Evolutionary conservation across 2,888 invertebrate species (phyloP), one percentile per base, ranked within the genome.

Genomic region (Epirrita christyi): DNA sequence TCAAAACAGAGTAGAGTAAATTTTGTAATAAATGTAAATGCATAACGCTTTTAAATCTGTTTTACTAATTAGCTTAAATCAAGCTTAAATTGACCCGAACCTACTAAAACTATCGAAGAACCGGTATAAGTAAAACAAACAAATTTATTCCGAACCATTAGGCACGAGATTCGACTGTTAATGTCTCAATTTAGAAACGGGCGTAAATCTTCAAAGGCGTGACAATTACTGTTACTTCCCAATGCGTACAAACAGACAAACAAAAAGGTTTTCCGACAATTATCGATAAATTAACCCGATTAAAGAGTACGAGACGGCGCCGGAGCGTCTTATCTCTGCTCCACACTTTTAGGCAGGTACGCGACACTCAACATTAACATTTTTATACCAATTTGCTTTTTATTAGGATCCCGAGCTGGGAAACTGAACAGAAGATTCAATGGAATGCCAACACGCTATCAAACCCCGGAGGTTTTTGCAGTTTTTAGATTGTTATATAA

Each of bases 241-340:
- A 85, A 21, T 21, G 86, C 87, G 88, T 54, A 59, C 59, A 55
- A 55, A 55, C 59, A 85, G 87, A 89, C 91, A 90, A 92, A 92
- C 90, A 90, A 90, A 91, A 91, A 91, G 91, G 89, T 84, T 90
- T 88, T 86, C 88, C 91, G 91, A 90, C 91, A 90, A 92, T 92
- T 92, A 92, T 91, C 90, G 91, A 91, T 92, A 91, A 92, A 92
- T 91, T 92, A 92, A 91, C 90, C 88, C 88, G 91, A 92, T 92
- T 92, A 91, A 88, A 83, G 86, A 86, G 80, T 86, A 85, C 75
- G 85, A 84, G 91, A 86, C 91, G 90, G 89, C 90, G 90, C 89
- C 88, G 88, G 82, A 76, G 71, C 67, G 82, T 70, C 85, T 89
- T 92, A 92, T 92, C 91, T 87, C 72, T 62, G 81, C 84, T 88